These are phyloP conservation scores for Parazoanthus darwini DNA, from an alignment of 92 coral and sea anemone genomes.

Conservation along the genomic window DNA sequence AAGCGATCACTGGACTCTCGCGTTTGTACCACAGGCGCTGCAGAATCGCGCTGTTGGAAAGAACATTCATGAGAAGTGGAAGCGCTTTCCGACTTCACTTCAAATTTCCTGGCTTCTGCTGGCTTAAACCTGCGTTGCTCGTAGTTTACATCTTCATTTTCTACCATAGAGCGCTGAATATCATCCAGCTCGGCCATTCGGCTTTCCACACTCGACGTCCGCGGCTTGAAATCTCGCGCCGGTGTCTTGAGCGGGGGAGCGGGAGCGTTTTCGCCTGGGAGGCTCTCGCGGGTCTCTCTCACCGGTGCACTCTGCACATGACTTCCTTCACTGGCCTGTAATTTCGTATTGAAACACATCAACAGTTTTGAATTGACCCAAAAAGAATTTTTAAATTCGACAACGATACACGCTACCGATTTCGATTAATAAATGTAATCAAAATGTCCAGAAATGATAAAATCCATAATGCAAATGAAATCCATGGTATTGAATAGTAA, in stretches of 20 bases:
- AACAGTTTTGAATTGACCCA: slow-evolving; percentile 4
- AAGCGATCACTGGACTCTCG: slow-evolving; percentile 78
- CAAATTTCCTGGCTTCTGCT: slow-evolving; percentile 59
- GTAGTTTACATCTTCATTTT: slow-evolving; percentile 79
- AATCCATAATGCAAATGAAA: slow-evolving; percentile 59
- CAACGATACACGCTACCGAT: slow-evolving; percentile 83
- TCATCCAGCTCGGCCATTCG: slow-evolving; percentile 99
- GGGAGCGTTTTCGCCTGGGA: slow-evolving; percentile 5
- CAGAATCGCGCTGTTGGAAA: slow-evolving; percentile 38
- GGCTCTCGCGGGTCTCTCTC: not conserved
- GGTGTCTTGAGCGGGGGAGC: slow-evolving; percentile 29
- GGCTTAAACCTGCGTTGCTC: slow-evolving; percentile 72
- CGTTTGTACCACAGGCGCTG: slow-evolving; percentile 45
- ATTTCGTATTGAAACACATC: not conserved
- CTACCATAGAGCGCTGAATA: slow-evolving; percentile 96
- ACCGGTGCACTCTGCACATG: not conserved
- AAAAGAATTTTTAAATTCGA: slow-evolving; percentile 23
- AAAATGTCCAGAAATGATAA: slow-evolving; percentile 77
- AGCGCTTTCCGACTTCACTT: slow-evolving; percentile 67
- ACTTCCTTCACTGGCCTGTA: slow-evolving; percentile 19
- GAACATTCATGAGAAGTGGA: slow-evolving; percentile 69
- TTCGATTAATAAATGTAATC: slow-evolving; percentile 92
- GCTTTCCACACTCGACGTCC: slow-evolving; percentile 70
- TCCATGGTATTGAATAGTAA: slow-evolving; percentile 48
- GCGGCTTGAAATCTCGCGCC: slow-evolving; percentile 51